Percentiles rank a stretch among this genome's conserved stretches.
Conservation (phyloP, 2,888 invertebrate species). For the Hoplodrina ambigua region DNA sequence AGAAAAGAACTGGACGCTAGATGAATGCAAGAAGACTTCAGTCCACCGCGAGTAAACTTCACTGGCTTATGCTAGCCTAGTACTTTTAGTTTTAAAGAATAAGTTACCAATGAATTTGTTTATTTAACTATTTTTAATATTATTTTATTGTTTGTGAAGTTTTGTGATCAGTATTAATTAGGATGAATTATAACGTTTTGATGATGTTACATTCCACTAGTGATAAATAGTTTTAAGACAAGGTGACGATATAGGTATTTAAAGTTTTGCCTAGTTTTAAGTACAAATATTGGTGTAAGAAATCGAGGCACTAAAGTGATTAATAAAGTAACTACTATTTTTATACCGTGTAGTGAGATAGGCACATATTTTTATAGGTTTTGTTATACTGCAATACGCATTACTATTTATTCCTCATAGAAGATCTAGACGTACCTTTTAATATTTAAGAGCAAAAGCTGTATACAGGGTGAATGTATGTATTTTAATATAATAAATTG, state of each 20-base stretch:
- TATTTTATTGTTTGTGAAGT: conserved; percentile 65
- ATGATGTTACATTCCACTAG: conserved; percentile 70
- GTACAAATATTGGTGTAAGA: conserved; percentile 64
- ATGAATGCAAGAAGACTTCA: conserved; percentile 68
- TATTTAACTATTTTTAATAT: conserved; percentile 66
- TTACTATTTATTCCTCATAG: conserved; percentile 61
- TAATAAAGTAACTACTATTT: conserved; percentile 56
- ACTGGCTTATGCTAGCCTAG: conserved; percentile 64
- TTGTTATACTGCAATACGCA: conserved; percentile 48
- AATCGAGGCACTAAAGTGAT: conserved; percentile 55
- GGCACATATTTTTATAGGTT: conserved; percentile 42
- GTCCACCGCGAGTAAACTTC: conserved; percentile 63
- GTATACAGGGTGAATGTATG: conserved; percentile 59
- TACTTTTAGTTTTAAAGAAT: conserved; percentile 61
- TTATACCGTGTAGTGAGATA: conserved; percentile 48
- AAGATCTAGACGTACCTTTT: conserved; percentile 48
- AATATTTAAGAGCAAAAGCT: conserved; percentile 33
- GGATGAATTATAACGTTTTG: conserved; percentile 52
- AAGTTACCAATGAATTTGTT: conserved; percentile 69
- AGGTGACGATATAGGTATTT: conserved; percentile 74
- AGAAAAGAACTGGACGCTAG: conserved; percentile 82
- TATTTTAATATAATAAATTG: conserved; percentile 26
- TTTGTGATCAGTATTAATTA: conserved; percentile 83
- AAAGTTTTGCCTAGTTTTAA: conserved; percentile 65
- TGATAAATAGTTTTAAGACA: conserved; percentile 66